phyloP scores from a whole-genome alignment of 2,113 vertebrate genomes.

The Brachyistius frenatus region DNA sequence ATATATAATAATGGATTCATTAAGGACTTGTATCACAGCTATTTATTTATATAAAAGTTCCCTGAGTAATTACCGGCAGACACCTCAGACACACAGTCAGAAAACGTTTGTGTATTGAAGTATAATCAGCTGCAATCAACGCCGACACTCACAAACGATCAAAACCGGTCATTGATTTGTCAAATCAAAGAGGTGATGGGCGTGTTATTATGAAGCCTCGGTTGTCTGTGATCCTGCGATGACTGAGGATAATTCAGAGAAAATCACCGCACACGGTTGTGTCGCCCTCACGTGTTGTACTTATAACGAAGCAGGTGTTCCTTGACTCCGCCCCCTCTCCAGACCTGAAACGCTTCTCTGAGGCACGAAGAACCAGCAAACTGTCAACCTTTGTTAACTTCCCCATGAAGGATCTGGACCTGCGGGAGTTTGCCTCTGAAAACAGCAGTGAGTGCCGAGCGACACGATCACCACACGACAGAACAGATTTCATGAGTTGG shows the following conservation, averaged over 20 bases:
- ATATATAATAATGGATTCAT: too few relatives aligned
- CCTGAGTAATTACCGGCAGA: background rate
- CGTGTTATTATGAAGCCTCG: background rate
- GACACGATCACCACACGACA: too few relatives aligned
- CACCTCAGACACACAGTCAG: background rate
- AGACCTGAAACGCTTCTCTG: constrained; percentile 99
- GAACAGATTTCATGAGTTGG: too few relatives aligned
- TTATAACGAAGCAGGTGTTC: constrained; percentile 46
- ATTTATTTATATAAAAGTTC: background rate
- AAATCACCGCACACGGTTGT: background rate
- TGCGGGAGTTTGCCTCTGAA: constrained; percentile 95
- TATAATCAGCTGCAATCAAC: constrained; percentile 2
- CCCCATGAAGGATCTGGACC: constrained; percentile 95
- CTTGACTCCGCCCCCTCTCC: constrained; percentile 81
- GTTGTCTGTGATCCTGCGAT: too few relatives aligned
- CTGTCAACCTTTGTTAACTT: constrained; percentile 98
- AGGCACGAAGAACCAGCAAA: constrained; percentile 96
- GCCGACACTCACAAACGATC: background rate
- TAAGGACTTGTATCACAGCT: background rate
- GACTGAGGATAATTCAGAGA: background rate
- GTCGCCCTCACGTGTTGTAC: background rate
- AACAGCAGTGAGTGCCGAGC: constrained; percentile 90
- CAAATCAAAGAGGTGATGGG: constrained; percentile 2
- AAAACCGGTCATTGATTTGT: constrained; percentile 11
- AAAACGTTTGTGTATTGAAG: background rate